These are phyloP conservation scores for Clamator glandarius DNA, from an alignment of 2,797 vertebrate genomes.

Conservation along the genomic window DNA sequence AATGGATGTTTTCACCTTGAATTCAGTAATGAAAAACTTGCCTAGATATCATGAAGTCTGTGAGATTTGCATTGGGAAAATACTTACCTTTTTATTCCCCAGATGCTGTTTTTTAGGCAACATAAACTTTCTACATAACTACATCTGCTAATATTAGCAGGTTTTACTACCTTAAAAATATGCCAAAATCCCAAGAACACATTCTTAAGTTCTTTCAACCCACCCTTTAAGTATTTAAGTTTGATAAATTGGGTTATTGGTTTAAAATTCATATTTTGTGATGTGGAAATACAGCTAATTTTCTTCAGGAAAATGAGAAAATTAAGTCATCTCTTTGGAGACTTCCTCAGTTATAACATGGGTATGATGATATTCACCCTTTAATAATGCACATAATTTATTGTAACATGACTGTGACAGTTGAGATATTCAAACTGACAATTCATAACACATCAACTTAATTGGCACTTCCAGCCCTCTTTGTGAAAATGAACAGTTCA, in stretches of 20 bases:
- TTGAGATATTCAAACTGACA: conserved; percentile 23
- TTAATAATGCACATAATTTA: conserved; percentile 62
- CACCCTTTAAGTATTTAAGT: conserved; percentile 9
- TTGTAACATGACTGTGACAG: neutral
- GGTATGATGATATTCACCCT: conserved; percentile 4
- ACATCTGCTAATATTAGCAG: neutral
- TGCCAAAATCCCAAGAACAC: neutral
- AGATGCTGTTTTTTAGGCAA: neutral
- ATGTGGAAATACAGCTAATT: conserved; percentile 53
- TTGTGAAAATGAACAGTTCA: conserved; percentile 1
- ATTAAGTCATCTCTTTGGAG: conserved; percentile 57
- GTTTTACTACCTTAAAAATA: neutral
- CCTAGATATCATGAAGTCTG: neutral
- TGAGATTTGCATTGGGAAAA: neutral
- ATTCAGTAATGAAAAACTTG: neutral
- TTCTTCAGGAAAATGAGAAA: conserved; percentile 70
- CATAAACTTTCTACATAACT: neutral
- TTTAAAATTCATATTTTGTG: conserved; percentile 62
- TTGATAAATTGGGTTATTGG: conserved; percentile 27
- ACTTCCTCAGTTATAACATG: conserved; percentile 28
- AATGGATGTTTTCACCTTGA: neutral
- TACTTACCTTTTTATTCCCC: neutral
- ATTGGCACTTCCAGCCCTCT: conserved; percentile 30
- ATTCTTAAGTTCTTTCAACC: neutral
- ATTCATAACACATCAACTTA: neutral